Evolutionary conservation across 2,888 invertebrate species (phyloP), one percentile per base, ranked within the genome.

Genomic region (Caenorhabditis sp.): DNA sequence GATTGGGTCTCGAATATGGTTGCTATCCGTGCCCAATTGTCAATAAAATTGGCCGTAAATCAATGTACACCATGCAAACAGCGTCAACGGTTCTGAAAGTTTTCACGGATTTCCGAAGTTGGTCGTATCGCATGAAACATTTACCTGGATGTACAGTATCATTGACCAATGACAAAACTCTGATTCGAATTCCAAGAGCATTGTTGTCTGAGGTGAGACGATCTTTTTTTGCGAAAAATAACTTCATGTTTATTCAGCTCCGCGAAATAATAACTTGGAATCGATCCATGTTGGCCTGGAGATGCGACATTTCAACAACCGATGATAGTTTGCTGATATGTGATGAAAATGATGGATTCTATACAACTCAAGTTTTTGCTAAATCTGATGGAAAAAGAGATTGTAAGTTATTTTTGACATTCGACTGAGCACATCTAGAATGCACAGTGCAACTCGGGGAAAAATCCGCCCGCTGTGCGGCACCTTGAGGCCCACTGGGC

Each of bases 291-390:
- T 89, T 95, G 85, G 93, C 94, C 0, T 92, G 94, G 86, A 93
- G 93, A 0, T 92, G 93, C 0, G 93, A 93, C 87, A 93, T 94
- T 86, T 93, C 93, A 68, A 90, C 91, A 26, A 90, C 91, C 66
- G 93, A 94, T 1, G 94, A 95, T 88, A 93, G 94, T 0, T 94
- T 94, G 89, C 90, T 95, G 70, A 93, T 94, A 23, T 94, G 94
- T 87, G 93, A 94, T 85, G 94, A 95, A 88, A 92, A 87, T 57
- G 93, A 93, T 83, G 91, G 91, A n/a, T 27, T 75, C 75, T 94
- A 94, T 88, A 92, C 93, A 74, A 94, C 94, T 0, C 93, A 94
- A 87, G 93, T 94, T 10, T 94, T 95, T 77, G 93, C 72, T 0
- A 78, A 69, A 49, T 63, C 49, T 23, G 69, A 58, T 19, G 75